Evolutionary conservation across 2,888 invertebrate genomes (phyloP).

Genomic region (Cerastis rubricosa): DNA sequence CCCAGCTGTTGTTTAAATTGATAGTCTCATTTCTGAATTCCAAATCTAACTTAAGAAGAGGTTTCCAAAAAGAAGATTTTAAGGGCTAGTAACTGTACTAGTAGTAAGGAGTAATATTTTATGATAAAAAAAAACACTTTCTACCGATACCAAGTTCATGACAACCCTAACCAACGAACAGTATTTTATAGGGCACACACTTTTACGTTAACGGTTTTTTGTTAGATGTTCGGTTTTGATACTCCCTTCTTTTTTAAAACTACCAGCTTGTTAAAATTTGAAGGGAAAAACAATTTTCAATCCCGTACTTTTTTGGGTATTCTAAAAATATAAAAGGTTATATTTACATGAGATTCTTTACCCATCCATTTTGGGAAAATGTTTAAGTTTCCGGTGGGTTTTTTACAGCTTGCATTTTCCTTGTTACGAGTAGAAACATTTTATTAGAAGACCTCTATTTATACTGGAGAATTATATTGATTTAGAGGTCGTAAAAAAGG

Average conservation of each 20-base stretch:
- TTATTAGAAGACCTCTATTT: neutral
- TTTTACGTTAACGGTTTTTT: slow-evolving; percentile 75
- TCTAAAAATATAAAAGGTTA: slow-evolving; percentile 43
- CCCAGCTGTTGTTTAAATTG: neutral
- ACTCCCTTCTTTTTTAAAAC: slow-evolving; percentile 57
- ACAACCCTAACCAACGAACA: slow-evolving; percentile 66
- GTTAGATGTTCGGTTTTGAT: slow-evolving; percentile 75
- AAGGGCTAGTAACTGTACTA: neutral
- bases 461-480: neutral
- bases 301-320: slow-evolving; percentile 17
- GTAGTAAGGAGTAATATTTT: neutral
- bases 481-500: neutral
- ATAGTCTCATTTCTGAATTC: neutral
- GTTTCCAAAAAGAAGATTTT: neutral
- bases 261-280: slow-evolving; percentile 60
- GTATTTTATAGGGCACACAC: slow-evolving; percentile 79
- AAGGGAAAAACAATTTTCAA: slow-evolving; percentile 48
- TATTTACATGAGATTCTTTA: slow-evolving; percentile 38
- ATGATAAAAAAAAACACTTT: neutral
- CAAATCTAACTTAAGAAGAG: neutral
- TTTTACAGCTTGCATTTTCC: slow-evolving; percentile 8
- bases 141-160: slow-evolving; percentile 1
- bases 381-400: neutral
- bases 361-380: slow-evolving; percentile 27
- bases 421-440: slow-evolving; percentile 1